Evolutionary conservation across 2,113 vertebrate species (phyloP).

Genomic region (Geococcyx californianus): DNA sequence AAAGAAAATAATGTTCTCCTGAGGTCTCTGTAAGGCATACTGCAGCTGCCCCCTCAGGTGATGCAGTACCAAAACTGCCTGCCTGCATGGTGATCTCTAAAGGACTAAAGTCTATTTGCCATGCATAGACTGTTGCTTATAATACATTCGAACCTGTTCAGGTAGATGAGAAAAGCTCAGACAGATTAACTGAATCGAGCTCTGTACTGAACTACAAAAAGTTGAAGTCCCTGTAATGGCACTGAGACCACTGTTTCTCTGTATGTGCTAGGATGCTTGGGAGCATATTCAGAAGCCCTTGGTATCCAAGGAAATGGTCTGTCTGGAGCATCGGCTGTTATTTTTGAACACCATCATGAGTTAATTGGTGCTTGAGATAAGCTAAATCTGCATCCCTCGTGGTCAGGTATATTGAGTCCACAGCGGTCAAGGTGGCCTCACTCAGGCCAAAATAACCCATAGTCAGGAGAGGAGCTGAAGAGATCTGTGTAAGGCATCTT

Average conservation of each 20-base stretch:
- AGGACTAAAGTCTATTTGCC: not conserved
- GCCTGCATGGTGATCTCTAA: not conserved
- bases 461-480: not conserved
- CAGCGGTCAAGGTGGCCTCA: not conserved
- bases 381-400: not conserved
- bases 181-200: not conserved
- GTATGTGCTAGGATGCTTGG: not conserved
- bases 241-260: not conserved
- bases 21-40: not conserved
- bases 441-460: not conserved
- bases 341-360: not conserved
- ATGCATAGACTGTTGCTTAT: not conserved
- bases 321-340: not conserved
- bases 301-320: not conserved
- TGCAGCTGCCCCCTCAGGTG: not conserved
- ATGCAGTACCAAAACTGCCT: not conserved
- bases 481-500: not conserved
- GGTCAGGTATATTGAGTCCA: not conserved
- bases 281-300: not conserved
- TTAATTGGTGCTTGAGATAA: not conserved
- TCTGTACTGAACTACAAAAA: not conserved
- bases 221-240: not conserved
- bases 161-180: not conserved
- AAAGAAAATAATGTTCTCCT: not conserved
- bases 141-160: not conserved